These are phyloP conservation scores for Mycetomoellerius zeteki DNA, from an alignment of 1,140 invertebrate genomes.

Conservation along the genomic window DNA sequence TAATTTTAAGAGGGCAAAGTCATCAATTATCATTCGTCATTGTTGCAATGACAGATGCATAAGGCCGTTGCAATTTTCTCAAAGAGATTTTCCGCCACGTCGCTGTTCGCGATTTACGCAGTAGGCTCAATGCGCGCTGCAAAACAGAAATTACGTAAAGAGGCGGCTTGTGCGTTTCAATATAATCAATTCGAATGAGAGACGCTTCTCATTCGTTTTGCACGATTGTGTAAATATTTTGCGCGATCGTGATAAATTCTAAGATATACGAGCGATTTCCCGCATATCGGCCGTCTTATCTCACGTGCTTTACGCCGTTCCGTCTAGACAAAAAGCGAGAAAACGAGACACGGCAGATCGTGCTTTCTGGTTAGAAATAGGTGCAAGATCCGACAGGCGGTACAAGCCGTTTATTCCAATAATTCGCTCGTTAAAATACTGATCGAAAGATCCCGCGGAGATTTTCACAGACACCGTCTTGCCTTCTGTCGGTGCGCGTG, in stretches of 20 bases:
- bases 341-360: conserved; percentile 54
- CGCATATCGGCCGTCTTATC: conserved; percentile 26
- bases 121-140: not conserved
- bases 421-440: conserved; percentile 82
- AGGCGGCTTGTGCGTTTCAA: not conserved
- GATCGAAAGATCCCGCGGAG: conserved; percentile 71
- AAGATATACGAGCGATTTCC: conserved; percentile 42
- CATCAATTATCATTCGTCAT: conserved; percentile 10
- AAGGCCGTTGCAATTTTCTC: not conserved
- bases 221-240: not conserved
- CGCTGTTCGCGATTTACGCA: not conserved
- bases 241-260: conserved; percentile 36
- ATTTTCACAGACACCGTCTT: conserved; percentile 61
- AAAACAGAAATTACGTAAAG: conserved; percentile 6
- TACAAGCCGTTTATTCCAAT: conserved; percentile 79
- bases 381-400: conserved; percentile 53
- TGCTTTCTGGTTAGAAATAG: conserved; percentile 70
- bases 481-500: conserved; percentile 76
- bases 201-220: not conserved
- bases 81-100: not conserved
- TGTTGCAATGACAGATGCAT: not conserved
- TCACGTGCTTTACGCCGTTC: conserved; percentile 29
- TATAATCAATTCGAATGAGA: conserved; percentile 11
- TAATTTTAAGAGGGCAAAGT: conserved; percentile 26
- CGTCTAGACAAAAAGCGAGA: conserved; percentile 32